Evolutionary conservation across 2,797 vertebrate species (phyloP).

Genomic region (Protonibea diacanthus): DNA sequence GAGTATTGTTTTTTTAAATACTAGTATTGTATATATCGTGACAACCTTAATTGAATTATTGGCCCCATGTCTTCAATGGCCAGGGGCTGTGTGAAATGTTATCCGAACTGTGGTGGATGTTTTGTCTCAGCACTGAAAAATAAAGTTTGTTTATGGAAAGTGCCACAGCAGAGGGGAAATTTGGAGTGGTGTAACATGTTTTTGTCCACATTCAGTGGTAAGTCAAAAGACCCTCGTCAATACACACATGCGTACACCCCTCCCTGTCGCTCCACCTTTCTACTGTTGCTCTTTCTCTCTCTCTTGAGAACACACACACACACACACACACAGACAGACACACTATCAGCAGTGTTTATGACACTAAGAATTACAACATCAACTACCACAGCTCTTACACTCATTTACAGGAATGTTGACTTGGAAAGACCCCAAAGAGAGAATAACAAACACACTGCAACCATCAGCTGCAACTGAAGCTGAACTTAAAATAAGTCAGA

Average conservation of each 20-base stretch:
- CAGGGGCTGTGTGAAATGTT: slow-evolving; percentile 32
- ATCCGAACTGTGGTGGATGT: slow-evolving; percentile 59
- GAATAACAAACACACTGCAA: slow-evolving; percentile 50
- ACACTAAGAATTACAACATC: slow-evolving; percentile 67
- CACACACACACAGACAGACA: slow-evolving; percentile 37
- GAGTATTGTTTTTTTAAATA: too few relatives aligned
- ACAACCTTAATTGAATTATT: slow-evolving; percentile 10
- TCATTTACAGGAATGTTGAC: slow-evolving; percentile 70
- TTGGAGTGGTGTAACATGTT: slow-evolving; percentile 74
- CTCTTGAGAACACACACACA: background rate
- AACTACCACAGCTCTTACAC: slow-evolving; percentile 59
- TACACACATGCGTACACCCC: slow-evolving; percentile 20
- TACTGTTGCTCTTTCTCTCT: slow-evolving; percentile 25
- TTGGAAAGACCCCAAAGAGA: slow-evolving; percentile 68
- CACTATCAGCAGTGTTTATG: slow-evolving; percentile 61
- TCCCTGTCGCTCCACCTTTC: slow-evolving; percentile 36
- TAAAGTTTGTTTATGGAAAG: slow-evolving; percentile 77
- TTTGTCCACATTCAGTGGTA: slow-evolving; percentile 63
- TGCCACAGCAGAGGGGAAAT: slow-evolving; percentile 69
- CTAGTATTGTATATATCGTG: too few relatives aligned
- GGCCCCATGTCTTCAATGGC: slow-evolving; percentile 3
- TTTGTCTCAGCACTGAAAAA: slow-evolving; percentile 75
- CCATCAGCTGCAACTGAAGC: slow-evolving; percentile 31
- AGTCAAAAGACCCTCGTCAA: slow-evolving; percentile 65
- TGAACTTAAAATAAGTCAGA: slow-evolving; percentile 13